These are phyloP conservation scores for Hormaphis cornu DNA, from an alignment of 1,140 invertebrate genomes.

Conservation along the genomic window DNA sequence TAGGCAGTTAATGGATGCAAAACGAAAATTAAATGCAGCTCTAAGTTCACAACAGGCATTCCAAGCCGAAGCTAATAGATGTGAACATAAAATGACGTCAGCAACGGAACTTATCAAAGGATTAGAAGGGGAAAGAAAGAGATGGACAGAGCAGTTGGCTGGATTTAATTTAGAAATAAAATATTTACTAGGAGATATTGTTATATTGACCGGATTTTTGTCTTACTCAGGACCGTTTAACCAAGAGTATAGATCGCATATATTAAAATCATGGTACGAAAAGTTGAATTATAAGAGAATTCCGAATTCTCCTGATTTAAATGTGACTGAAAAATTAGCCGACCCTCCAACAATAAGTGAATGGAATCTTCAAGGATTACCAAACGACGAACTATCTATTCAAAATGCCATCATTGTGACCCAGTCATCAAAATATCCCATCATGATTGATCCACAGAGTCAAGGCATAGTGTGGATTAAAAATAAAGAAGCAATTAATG, in stretches of 20 bases:
- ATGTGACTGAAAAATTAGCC: conserved; percentile 63
- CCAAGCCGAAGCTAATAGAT: conserved; percentile 72
- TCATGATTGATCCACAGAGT: conserved; percentile 84
- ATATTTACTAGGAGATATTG: conserved; percentile 74
- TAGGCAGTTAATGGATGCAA: conserved; percentile 58
- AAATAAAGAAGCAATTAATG: conserved; percentile 76
- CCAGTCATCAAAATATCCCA: conserved; percentile 69
- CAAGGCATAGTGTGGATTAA: conserved; percentile 91
- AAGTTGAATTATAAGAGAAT: conserved; percentile 59
- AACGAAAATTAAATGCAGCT: conserved; percentile 63
- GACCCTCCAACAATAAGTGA: conserved; percentile 63
- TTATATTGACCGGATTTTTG: conserved; percentile 78
- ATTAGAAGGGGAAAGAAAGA: conserved; percentile 75
- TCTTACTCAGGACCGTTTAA: conserved; percentile 79
- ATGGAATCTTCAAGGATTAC: conserved; percentile 46
- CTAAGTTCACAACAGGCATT: conserved; percentile 60
- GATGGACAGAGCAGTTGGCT: conserved; percentile 71
- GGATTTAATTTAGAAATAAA: conserved; percentile 66
- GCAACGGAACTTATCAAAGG: conserved; percentile 79
- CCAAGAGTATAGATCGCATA: background rate
- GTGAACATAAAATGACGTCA: conserved; percentile 74
- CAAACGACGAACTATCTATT: conserved; percentile 77
- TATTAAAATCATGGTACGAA: conserved; percentile 57
- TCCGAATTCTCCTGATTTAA: conserved; percentile 64
- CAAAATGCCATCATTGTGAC: conserved; percentile 85